Percentiles rank a stretch among this genome's conserved stretches.
phyloP scores from a whole-genome alignment of 2,113 vertebrate genomes.

The Phodopus roborovskii region DNA sequence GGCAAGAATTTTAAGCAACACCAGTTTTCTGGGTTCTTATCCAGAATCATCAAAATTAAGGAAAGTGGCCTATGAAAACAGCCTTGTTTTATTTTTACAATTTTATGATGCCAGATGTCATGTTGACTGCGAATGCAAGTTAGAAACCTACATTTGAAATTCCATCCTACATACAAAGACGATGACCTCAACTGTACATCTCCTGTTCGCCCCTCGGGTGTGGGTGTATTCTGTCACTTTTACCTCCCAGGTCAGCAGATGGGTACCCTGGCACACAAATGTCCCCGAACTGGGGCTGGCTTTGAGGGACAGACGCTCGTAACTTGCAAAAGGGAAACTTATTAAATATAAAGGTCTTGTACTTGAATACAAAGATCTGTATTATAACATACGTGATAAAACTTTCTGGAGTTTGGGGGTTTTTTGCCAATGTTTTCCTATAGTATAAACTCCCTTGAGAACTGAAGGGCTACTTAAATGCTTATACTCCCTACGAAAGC shows the following conservation, averaged over 20 bases:
- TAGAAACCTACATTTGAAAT: conserved; percentile 51
- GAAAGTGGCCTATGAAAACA: conserved; percentile 11
- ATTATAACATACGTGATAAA: conserved; percentile 24
- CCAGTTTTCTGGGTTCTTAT: conserved; percentile 32
- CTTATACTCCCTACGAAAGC: conserved; percentile 25
- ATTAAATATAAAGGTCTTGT: no score
- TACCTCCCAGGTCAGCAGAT: not conserved
- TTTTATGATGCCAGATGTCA: conserved; percentile 45
- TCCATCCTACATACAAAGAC: conserved; percentile 9
- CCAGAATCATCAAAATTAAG: conserved; percentile 56
- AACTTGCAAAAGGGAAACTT: conserved; percentile 2
- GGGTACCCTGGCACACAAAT: not conserved
- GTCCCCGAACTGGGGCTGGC: conserved; percentile 31
- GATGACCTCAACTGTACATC: conserved; percentile 39
- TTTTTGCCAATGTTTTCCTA: conserved; percentile 44
- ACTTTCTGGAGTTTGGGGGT: not conserved
- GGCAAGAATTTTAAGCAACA: not conserved
- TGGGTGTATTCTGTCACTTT: no score
- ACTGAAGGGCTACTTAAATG: conserved; percentile 53
- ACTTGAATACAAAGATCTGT: conserved; percentile 10
- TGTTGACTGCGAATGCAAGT: conserved; percentile 29
- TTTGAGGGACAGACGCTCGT: conserved; percentile 1
- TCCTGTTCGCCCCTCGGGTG: no score
- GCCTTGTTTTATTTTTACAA: conserved; percentile 38
- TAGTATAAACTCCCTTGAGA: conserved; percentile 34